Percentiles rank a stretch among this genome's conserved stretches.
phyloP scores from a whole-genome alignment of 2,888 invertebrate genomes.

The Imbricaverruca yamaguchii region DNA sequence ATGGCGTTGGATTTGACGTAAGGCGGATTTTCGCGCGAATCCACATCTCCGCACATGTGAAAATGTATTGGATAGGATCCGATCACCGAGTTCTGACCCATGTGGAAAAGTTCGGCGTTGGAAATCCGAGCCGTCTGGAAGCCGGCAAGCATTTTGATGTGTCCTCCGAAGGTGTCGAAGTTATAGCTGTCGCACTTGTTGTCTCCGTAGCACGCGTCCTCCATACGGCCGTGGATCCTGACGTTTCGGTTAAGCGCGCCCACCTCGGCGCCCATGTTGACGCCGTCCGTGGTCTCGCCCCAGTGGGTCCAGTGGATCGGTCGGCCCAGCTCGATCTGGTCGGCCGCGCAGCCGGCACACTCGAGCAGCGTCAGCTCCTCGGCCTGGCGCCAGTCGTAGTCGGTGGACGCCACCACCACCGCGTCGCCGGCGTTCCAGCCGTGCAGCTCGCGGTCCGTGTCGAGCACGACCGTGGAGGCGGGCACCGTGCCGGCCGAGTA shows the following conservation, averaged over 20 bases:
- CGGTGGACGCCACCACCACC: not conserved
- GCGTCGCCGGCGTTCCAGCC: not conserved
- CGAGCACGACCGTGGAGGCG: not conserved
- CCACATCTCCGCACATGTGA: constrained; percentile 20
- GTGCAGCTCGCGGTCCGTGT: not conserved
- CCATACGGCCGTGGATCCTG: constrained; percentile 2
- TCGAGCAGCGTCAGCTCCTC: constrained; percentile 5
- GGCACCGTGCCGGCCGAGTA: not conserved
- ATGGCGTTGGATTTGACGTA: not conserved
- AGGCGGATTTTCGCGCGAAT: not conserved
- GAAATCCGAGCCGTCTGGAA: not conserved
- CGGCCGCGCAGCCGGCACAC: not conserved
- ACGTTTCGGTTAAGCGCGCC: constrained; percentile 7
- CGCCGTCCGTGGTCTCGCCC: constrained; percentile 23
- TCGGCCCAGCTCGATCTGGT: not conserved
- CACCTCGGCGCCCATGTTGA: constrained; percentile 14
- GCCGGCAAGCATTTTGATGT: not conserved
- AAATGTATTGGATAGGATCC: constrained; percentile 11
- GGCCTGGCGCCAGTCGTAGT: constrained; percentile 18
- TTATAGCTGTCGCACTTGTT: not conserved
- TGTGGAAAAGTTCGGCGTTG: constrained; percentile 10
- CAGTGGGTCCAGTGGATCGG: not conserved
- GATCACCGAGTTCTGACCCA: constrained; percentile 10
- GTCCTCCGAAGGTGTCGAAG: constrained; percentile 19
- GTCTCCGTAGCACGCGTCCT: not conserved